Conservation (phyloP, 2,888 invertebrate genomes). For the Mythimna vitellina region DNA sequence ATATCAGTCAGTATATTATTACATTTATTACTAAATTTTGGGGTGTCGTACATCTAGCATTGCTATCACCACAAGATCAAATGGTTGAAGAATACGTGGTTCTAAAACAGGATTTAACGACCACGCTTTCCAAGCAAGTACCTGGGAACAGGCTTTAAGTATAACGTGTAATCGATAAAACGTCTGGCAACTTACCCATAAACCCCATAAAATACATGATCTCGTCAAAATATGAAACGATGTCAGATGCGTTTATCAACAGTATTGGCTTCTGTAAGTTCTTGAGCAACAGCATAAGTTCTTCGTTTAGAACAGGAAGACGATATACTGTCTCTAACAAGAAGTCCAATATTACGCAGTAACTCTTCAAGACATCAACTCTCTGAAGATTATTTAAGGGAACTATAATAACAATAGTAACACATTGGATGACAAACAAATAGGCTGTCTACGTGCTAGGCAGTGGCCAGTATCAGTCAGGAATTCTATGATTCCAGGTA, state of each 20-base stretch:
- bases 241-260: constrained; percentile 70
- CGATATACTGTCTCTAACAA: constrained; percentile 71
- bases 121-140: background rate
- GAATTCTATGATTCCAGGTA: background rate
- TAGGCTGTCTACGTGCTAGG: no score
- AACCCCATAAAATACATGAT: constrained; percentile 76
- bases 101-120: background rate
- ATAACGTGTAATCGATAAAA: background rate
- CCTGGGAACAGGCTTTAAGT: background rate
- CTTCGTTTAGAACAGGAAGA: constrained; percentile 63
- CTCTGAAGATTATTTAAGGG: constrained; percentile 38
- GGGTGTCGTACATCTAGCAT: no score
- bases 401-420: background rate
- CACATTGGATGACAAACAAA: background rate
- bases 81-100: background rate
- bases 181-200: constrained; percentile 73
- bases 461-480: background rate
- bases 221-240: constrained; percentile 69
- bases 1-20: no score
- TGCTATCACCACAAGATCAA: background rate
- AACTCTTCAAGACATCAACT: constrained; percentile 72
- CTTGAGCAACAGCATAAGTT: constrained; percentile 66
- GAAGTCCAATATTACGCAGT: constrained; percentile 74
- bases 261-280: constrained; percentile 76
- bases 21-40: background rate